Conservation (phyloP, 2,113 vertebrate genomes). For the Oreochromis aureus region DNA sequence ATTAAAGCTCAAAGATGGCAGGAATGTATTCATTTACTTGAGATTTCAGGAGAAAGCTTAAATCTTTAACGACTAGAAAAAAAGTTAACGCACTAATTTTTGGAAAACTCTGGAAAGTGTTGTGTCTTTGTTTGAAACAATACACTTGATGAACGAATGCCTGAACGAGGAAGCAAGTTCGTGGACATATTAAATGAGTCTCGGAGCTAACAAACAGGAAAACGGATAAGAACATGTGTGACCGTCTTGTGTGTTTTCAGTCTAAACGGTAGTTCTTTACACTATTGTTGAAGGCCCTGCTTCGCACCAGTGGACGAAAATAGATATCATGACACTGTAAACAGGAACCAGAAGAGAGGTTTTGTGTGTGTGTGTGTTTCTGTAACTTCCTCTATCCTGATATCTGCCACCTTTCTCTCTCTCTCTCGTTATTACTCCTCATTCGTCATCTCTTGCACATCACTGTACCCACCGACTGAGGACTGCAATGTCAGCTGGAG, state of each 20-base stretch:
- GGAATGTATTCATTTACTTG: not conserved
- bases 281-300: conserved; percentile 26
- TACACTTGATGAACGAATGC: not conserved
- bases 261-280: not conserved
- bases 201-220: not conserved
- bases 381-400: conserved; percentile 11
- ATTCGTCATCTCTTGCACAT: not conserved
- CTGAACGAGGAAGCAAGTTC: not conserved
- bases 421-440: not conserved
- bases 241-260: not conserved
- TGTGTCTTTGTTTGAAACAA: not conserved
- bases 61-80: not conserved
- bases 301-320: conserved; percentile 35
- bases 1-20: fast-evolving
- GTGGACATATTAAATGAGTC: not conserved
- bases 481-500: not conserved
- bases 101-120: not conserved
- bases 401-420: not conserved
- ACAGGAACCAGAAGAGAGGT: conserved; percentile 69
- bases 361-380: not conserved
- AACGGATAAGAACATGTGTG: not conserved
- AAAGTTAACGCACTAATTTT: not conserved
- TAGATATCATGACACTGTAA: conserved; percentile 54
- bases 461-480: not conserved
- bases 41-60: not conserved